These are phyloP conservation scores for Puma concolor DNA, from an alignment of 2,113 vertebrate genomes.

Conservation along the genomic window DNA sequence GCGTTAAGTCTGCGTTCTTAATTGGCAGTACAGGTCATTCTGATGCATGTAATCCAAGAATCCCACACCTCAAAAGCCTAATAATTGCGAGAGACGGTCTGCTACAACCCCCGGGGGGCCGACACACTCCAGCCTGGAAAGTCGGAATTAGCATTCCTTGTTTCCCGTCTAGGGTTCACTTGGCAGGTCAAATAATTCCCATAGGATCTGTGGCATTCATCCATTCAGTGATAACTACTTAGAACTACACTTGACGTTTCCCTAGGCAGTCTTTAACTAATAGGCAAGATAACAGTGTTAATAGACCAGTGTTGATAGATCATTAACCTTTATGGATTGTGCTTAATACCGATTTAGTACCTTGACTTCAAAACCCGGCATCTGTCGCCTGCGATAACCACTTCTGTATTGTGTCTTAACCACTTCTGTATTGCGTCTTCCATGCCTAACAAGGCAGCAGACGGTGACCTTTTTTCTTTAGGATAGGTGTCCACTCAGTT, in stretches of 20 bases:
- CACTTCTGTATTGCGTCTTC: conserved; percentile 66
- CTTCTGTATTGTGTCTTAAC: conserved; percentile 64
- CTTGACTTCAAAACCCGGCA: conserved; percentile 19
- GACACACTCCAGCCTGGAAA: fast-evolving
- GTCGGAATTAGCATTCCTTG: not conserved
- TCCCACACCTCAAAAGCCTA: not conserved
- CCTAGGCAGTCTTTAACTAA: not conserved
- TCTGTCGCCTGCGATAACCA: conserved; percentile 53
- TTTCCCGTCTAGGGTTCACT: not conserved
- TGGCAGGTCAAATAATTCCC: not conserved
- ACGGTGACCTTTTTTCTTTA: not conserved
- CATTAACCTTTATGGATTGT: conserved; percentile 51
- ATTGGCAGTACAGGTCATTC: not conserved
- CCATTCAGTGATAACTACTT: not conserved
- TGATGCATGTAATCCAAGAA: not conserved
- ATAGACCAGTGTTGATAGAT: conserved; percentile 68
- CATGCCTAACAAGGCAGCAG: not conserved
- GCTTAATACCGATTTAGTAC: conserved; percentile 60
- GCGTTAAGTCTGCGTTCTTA: not conserved
- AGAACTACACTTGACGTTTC: conserved; percentile 43
- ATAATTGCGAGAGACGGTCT: not conserved
- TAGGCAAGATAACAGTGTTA: conserved; percentile 72
- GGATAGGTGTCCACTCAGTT: not conserved
- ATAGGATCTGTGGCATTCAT: conserved; percentile 42
- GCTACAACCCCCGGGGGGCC: not conserved